Evolutionary conservation across 1,140 invertebrate genomes (phyloP).

Genomic region (Saccostrea echinata): DNA sequence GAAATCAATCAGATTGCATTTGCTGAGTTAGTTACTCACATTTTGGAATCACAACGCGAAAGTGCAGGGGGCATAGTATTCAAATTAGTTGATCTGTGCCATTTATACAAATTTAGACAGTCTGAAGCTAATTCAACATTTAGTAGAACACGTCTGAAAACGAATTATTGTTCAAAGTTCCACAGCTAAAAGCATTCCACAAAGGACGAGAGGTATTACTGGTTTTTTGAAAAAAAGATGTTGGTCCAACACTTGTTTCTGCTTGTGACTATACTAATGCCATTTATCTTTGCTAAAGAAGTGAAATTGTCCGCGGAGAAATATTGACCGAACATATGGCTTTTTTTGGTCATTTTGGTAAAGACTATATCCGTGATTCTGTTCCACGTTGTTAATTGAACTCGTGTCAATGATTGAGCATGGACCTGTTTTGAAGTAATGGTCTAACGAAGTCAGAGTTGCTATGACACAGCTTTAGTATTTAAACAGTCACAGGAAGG

Average conservation of each 20-base stretch:
- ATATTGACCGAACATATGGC: neutral
- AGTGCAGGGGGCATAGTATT: neutral
- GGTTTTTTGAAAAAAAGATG: neutral
- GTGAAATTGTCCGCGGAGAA: neutral
- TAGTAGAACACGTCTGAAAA: constrained; percentile 58
- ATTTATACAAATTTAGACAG: neutral
- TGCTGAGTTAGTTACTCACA: neutral
- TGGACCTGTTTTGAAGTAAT: constrained; percentile 54
- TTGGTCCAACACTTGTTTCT: neutral
- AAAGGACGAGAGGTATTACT: constrained; percentile 38
- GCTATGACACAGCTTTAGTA: constrained; percentile 57
- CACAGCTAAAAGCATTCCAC: constrained; percentile 43
- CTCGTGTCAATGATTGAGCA: constrained; percentile 54
- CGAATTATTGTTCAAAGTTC: constrained; percentile 41
- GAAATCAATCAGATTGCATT: neutral
- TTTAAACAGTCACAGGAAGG: constrained; percentile 41
- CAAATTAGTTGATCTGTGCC: neutral
- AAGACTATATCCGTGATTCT: constrained; percentile 22
- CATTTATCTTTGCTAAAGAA: neutral
- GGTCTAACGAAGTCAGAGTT: constrained; percentile 44
- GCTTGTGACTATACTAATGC: neutral
- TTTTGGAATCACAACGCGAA: neutral
- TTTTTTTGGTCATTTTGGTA: too few species aligned
- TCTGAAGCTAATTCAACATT: neutral
- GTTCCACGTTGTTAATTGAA: constrained; percentile 51